Evolutionary conservation across 2,888 invertebrate genomes (phyloP).

Genomic region (Pseudococcus longispinus): DNA sequence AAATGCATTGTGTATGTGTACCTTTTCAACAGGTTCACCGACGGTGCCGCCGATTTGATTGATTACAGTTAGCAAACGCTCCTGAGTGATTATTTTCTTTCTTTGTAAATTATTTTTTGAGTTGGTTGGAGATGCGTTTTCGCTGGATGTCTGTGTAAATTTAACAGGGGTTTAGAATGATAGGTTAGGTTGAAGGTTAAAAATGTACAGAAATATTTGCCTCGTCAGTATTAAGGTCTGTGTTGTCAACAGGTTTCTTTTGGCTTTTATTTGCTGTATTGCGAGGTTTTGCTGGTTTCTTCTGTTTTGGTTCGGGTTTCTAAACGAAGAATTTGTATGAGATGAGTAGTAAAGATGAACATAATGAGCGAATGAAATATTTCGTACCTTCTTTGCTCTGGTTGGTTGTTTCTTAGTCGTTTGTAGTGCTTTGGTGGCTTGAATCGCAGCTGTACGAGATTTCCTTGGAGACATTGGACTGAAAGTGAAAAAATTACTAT

Average conservation of each 20-base stretch:
- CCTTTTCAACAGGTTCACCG: neutral
- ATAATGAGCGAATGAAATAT: neutral
- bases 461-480: neutral
- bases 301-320: neutral
- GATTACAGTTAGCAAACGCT: constrained; percentile 11
- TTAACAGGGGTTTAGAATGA: neutral
- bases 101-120: neutral
- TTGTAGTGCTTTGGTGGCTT: neutral
- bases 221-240: neutral
- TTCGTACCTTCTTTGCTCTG: neutral
- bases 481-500: neutral
- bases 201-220: neutral
- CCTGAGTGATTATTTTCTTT: neutral
- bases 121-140: neutral
- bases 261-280: neutral
- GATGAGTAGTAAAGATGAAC: neutral
- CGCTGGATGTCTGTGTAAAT: neutral
- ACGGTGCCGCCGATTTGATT: neutral
- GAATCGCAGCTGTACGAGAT: neutral
- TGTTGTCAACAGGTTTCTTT: neutral
- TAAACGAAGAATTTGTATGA: neutral
- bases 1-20: neutral
- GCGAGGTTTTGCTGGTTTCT: neutral
- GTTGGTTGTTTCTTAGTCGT: neutral
- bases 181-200: too few species aligned